Evolutionary conservation across 2,888 invertebrate genomes (phyloP), one percentile per base, ranked within the genome.

Genomic region (Glaucopsyche alexis): DNA sequence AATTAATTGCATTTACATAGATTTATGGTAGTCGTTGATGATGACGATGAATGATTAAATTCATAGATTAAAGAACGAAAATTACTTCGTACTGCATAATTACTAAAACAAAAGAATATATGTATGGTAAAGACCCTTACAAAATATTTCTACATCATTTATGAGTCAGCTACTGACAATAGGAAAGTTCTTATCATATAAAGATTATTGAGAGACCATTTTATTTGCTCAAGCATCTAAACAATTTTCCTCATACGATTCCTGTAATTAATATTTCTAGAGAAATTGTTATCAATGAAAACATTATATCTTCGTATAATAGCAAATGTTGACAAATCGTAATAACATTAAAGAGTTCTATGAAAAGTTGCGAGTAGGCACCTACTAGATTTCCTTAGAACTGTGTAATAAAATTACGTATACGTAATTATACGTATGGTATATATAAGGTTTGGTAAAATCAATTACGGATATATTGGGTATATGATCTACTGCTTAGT

Each of bases 1-100:
- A 60, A 60, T 60, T 60, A 13, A 38, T 38, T 60, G 13, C 60
- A 13, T 60, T 60, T 60, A 60, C 29, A 60, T 38, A 60, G 60
- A 60, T 60, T 60, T 38, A 60, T 60, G 38, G 7, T 13, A 7
- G 60, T 13, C 7, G 60, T 1, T 5, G 11, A 60, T 60, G 13
- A 14, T 38, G 60, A 60, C 11, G 29, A 60, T 60, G 29, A 60
- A 60, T 60, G 4, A 60, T 38, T 38, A 38, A 60, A 60, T 38
- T 9, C 60, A 13, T 38, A 60, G 60, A 60, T 14, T 38, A 60
- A 60, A 38, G 60, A 38, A 38, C 29, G 14, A 29, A 60, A 60
- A 38, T 38, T 7, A 13, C 60, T 7, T 38, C 7, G 19, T 55
- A 52, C 55, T 19, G 6, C 60, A 7, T 60, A 60, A 29, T 14